Evolutionary conservation across 2,113 vertebrate species (phyloP), one percentile per base, ranked within the genome.

Genomic region (Chunga burmeisteri): DNA sequence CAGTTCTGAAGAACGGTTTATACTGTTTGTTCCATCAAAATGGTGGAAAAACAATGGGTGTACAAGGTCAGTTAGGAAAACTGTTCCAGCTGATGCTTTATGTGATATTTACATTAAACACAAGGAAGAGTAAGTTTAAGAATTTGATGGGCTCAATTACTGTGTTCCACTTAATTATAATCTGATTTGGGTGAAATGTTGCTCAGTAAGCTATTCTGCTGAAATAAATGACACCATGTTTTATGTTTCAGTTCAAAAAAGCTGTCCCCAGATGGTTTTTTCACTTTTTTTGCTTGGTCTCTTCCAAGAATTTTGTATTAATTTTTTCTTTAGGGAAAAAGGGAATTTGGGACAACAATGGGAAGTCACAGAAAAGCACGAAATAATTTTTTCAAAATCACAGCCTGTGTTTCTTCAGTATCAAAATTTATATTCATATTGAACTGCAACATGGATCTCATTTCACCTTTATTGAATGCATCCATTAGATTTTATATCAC

Each of bases 31-130:
- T 89, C 77, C 83, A 94, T 84, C 62, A 85, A 87, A 94, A 93
- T 53, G 61, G 73, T 81, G 81, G 73, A 81, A 87, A 94, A 94
- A 92, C n/a, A 22, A 90, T 80, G 50, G 47, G 61, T 62, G 34
- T 82, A 86, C 3, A 2, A 93, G 89, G 89, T 94, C 80, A 94
- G 80, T 38, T 70, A 84, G 65, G 47, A 93, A 95, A 95, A 89
- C 55, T 89, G 13, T 86, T 91, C 55, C 77, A 87, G 61, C 65
- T 84, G 86, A 96, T 67, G 61, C 18, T 92, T 81, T 81, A 74
- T 87, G 77, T 72, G 34, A 56, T 81, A 79, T 85, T 87, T 93
- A 85, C 1, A 1, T 55, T 91, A 85, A 95, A 74, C 23, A 74
- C 16, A 84, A 90, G 10, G 77, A 86, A 91, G 42, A 92, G 17